Conservation (phyloP, 30 jellyfish, hydroid and myxozoan genomes). For the Turritopsis rubra region DNA sequence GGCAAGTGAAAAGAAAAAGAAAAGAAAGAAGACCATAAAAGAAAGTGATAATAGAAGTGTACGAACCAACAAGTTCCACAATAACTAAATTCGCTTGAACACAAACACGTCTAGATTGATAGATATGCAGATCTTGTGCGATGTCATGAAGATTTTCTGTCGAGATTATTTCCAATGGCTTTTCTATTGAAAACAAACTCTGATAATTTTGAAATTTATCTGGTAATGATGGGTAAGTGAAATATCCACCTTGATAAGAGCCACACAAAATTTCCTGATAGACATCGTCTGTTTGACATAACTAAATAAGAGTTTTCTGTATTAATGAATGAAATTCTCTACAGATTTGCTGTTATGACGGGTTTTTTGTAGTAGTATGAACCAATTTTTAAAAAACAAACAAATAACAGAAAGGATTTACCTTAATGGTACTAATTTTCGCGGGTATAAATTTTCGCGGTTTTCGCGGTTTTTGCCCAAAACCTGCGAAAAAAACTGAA, state of each 20-base stretch:
- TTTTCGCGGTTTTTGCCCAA: too few relatives aligned
- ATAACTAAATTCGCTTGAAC: background rate
- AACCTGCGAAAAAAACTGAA: too few relatives aligned
- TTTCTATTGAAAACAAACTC: background rate
- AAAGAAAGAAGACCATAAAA: too few relatives aligned
- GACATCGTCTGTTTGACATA: background rate
- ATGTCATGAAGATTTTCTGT: background rate
- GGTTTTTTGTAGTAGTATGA: too few relatives aligned
- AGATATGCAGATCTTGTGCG: background rate
- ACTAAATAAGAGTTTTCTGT: background rate
- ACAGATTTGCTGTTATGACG: background rate
- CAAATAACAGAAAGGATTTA: too few relatives aligned
- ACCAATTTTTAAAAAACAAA: too few relatives aligned
- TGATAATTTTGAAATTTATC: slow-evolving; percentile 3
- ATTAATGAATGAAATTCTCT: background rate
- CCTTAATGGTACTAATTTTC: too few relatives aligned
- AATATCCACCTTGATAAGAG: slow-evolving; percentile 22
- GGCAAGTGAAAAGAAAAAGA: too few relatives aligned
- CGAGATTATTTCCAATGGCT: slow-evolving; percentile 2
- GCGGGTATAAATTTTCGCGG: too few relatives aligned
- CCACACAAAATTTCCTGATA: background rate
- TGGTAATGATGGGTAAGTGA: slow-evolving; percentile 11
- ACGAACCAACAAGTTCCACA: background rate
- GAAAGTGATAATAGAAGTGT: background rate
- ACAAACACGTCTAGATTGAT: slow-evolving; percentile 1